Evolutionary conservation across 2,797 vertebrate genomes (phyloP).

Genomic region (Clarias laeviceps): DNA sequence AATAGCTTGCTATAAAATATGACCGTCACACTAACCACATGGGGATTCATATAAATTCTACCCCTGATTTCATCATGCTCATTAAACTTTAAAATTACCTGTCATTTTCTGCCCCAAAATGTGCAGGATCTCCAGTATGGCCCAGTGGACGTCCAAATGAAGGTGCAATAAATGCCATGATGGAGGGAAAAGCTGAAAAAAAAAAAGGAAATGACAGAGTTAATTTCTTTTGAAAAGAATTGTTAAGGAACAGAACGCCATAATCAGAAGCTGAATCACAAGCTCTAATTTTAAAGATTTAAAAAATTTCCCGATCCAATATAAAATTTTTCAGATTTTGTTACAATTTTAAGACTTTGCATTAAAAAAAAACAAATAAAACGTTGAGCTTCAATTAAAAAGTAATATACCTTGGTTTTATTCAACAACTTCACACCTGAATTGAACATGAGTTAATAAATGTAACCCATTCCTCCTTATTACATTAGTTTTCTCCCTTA

Average conservation of each 20-base stretch:
- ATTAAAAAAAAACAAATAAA: too few relatives aligned
- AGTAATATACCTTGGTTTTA: too few relatives aligned
- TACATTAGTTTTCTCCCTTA: too few relatives aligned
- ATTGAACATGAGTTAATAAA: too few relatives aligned
- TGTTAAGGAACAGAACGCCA: background rate
- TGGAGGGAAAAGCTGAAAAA: constrained; percentile 85
- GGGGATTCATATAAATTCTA: background rate
- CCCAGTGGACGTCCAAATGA: constrained; percentile 92
- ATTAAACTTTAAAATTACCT: constrained; percentile 68
- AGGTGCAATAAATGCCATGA: constrained; percentile 96
- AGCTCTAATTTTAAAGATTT: background rate
- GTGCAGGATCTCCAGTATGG: constrained; percentile 89
- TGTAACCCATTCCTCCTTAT: too few relatives aligned
- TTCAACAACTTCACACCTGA: too few relatives aligned
- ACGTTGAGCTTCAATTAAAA: too few relatives aligned
- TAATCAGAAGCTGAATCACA: background rate
- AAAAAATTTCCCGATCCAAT: too few relatives aligned
- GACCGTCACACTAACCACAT: background rate
- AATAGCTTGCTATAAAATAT: background rate
- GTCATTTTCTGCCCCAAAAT: constrained; percentile 85
- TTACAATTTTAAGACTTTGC: too few relatives aligned
- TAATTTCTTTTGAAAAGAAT: background rate
- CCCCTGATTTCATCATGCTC: background rate
- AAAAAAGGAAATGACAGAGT: constrained; percentile 41
- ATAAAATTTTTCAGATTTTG: too few relatives aligned